phyloP scores from a whole-genome alignment of 2,888 invertebrate species.

The Oxystoma pomonae region DNA sequence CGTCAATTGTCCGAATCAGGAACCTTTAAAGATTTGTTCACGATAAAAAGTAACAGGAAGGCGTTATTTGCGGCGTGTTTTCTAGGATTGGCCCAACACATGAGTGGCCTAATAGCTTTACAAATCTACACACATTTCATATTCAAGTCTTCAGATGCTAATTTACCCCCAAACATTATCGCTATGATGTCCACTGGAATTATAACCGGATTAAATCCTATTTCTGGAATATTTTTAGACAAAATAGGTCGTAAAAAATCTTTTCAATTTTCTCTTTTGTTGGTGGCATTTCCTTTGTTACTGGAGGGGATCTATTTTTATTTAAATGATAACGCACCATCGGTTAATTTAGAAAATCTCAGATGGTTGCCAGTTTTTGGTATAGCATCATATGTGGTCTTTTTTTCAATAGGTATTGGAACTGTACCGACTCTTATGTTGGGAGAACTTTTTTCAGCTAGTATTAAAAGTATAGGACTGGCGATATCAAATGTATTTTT shows the following conservation, averaged over 20 bases:
- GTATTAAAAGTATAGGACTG: conserved; percentile 36
- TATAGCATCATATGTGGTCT: conserved; percentile 26
- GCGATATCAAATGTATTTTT: conserved; percentile 18
- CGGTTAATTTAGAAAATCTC: conserved; percentile 23
- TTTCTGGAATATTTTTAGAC: conserved; percentile 28
- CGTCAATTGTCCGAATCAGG: conserved; percentile 39
- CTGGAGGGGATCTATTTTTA: conserved; percentile 32
- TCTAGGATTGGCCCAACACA: conserved; percentile 37
- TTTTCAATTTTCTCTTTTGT: conserved; percentile 30
- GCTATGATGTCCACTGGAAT: conserved; percentile 30
- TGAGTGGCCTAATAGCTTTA: conserved; percentile 35
- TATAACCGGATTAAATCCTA: conserved; percentile 25
- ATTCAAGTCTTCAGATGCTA: conserved; percentile 38
- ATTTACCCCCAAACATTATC: conserved; percentile 32
- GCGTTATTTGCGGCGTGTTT: conserved; percentile 35
- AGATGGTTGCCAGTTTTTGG: conserved; percentile 37
- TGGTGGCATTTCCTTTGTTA: conserved; percentile 28
- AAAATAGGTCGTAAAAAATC: conserved; percentile 31
- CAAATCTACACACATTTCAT: conserved; percentile 37
- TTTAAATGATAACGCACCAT: conserved; percentile 17
- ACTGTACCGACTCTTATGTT: conserved; percentile 36
- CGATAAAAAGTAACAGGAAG: conserved; percentile 34
- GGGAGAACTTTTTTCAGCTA: conserved; percentile 39
- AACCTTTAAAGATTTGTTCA: conserved; percentile 37
- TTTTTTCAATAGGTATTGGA: conserved; percentile 31